Evolutionary conservation across 30 jellyfish, hydroid and myxozoan genomes (phyloP).

Genomic region (Hydra vulgaris): DNA sequence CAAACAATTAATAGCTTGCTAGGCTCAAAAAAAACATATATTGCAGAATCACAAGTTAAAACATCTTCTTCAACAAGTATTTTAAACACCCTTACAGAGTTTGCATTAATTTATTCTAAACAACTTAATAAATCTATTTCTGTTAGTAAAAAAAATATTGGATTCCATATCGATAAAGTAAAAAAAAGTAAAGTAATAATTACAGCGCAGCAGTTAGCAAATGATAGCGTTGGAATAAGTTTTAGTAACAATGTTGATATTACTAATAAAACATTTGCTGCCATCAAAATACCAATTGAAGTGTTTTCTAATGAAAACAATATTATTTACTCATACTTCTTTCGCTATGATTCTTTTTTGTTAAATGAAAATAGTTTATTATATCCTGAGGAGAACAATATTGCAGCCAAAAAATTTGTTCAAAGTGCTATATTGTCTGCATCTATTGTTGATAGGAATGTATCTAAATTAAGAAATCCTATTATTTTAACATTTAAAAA

Average conservation of each 20-base stretch:
- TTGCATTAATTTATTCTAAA: background rate
- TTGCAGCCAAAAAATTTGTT: background rate
- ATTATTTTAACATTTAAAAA: slow-evolving; percentile 5
- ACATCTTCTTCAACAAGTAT: slow-evolving; percentile 13
- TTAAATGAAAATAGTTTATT: background rate
- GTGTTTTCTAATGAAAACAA: background rate
- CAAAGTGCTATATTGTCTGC: slow-evolving; percentile 67
- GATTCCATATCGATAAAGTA: slow-evolving; percentile 2
- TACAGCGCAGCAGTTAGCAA: background rate
- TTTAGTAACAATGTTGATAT: background rate
- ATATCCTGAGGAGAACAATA: too few species aligned
- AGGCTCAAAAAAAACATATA: background rate
- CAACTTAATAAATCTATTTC: background rate
- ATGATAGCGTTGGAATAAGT: background rate
- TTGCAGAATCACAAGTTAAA: slow-evolving; percentile 13
- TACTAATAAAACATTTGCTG: background rate
- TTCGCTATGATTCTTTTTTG: slow-evolving; percentile 8
- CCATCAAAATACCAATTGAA: slow-evolving; percentile 11
- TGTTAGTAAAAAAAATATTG: slow-evolving; percentile 12
- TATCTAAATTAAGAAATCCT: slow-evolving; percentile 35
- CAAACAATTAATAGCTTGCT: slow-evolving; percentile 12
- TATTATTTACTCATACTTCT: slow-evolving; percentile 8
- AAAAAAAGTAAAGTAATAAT: background rate
- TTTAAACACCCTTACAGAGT: background rate
- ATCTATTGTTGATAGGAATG: slow-evolving; percentile 32